Conservation (phyloP, 2,113 vertebrate genomes). For the Tenrec ecaudatus region DNA sequence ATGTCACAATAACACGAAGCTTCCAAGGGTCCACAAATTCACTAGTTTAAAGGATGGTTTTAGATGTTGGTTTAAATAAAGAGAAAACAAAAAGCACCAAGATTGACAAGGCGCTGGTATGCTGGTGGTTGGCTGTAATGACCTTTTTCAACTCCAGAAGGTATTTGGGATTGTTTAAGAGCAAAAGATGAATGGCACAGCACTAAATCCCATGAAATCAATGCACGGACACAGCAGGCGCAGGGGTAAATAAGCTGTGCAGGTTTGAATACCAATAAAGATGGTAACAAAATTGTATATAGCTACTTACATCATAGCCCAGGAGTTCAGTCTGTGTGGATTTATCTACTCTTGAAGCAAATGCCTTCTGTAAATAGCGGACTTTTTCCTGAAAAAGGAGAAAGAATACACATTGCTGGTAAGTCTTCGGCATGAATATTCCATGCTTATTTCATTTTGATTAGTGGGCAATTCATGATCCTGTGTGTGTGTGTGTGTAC, state of each 20-base stretch:
- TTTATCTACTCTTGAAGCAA: constrained; percentile 93
- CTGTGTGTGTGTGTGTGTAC: no score
- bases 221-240: constrained; percentile 66
- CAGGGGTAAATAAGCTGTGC: constrained; percentile 73
- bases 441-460: not conserved
- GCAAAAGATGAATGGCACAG: constrained; percentile 71
- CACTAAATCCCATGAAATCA: constrained; percentile 72
- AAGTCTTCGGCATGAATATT: constrained; percentile 46
- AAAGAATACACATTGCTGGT: constrained; percentile 59
- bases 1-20: constrained; percentile 58
- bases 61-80: constrained; percentile 61
- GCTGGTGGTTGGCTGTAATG: constrained; percentile 71
- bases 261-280: constrained; percentile 76
- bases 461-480: constrained; percentile 31
- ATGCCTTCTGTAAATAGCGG: constrained; percentile 90
- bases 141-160: constrained; percentile 73
- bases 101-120: constrained; percentile 67
- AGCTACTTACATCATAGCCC: constrained; percentile 94
- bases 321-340: constrained; percentile 95
- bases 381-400: constrained; percentile 92
- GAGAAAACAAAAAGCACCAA: constrained; percentile 45
- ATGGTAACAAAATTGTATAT: constrained; percentile 68
- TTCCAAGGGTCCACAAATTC: constrained; percentile 59
- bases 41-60: constrained; percentile 67
- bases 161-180: constrained; percentile 77